Evolutionary conservation across 2,797 vertebrate species (phyloP).

Genomic region (Tokudaia muenninki): DNA sequence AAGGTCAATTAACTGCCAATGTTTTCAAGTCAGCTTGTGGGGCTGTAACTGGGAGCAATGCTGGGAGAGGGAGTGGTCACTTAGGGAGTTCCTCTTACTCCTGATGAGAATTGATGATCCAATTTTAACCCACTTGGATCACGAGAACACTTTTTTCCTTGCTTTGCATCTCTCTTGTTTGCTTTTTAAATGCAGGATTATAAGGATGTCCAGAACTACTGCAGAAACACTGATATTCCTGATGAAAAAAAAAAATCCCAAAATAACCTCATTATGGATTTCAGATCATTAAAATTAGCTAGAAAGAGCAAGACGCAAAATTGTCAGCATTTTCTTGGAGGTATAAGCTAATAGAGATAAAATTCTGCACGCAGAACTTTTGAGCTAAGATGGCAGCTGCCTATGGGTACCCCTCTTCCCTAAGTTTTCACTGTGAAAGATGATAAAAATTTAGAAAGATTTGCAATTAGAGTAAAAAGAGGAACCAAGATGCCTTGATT

Average conservation of each 20-base stretch:
- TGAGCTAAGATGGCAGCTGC: not conserved
- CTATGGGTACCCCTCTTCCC: not conserved
- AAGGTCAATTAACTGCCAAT: conserved; percentile 80
- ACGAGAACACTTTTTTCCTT: not conserved
- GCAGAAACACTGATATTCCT: conserved; percentile 44
- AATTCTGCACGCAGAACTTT: conserved; percentile 4
- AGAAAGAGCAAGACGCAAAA: conserved; percentile 50
- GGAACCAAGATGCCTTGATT: not conserved
- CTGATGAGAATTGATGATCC: conserved; percentile 77
- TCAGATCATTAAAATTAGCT: conserved; percentile 60
- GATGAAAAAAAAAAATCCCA: not conserved
- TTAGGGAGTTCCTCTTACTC: not conserved
- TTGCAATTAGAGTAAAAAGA: not conserved
- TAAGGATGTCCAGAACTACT: not conserved
- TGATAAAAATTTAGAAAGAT: not conserved
- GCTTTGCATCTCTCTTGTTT: not conserved
- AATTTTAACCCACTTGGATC: conserved; percentile 53
- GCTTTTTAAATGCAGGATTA: conserved; percentile 62
- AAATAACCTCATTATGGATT: not conserved
- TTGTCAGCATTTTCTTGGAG: not conserved
- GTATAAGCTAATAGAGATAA: not conserved
- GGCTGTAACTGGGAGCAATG: not conserved
- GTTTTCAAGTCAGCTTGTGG: conserved; percentile 63
- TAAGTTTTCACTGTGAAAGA: conserved; percentile 16
- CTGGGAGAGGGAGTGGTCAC: not conserved